Evolutionary conservation across 2,888 invertebrate genomes (phyloP).

Genomic region (Dimorphilus gyrociliatus): DNA sequence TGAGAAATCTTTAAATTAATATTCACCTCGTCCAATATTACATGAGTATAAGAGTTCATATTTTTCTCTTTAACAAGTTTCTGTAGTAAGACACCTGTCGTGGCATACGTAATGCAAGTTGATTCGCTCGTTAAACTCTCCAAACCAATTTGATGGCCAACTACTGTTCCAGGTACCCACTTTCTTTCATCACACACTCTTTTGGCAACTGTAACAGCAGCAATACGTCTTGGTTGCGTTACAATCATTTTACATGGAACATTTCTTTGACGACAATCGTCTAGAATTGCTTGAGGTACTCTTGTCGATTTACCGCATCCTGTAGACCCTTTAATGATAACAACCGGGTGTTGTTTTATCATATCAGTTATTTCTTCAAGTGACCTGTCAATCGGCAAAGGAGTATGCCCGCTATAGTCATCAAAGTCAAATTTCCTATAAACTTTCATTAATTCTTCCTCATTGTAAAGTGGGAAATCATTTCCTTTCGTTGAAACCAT

Average conservation of each 20-base stretch:
- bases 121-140: conserved; percentile 43
- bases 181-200: conserved; percentile 65
- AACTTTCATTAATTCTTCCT: no score
- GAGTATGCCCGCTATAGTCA: no score
- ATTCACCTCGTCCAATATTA: conserved; percentile 63
- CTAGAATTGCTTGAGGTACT: conserved; percentile 73
- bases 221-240: conserved; percentile 82
- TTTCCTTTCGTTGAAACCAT: no score
- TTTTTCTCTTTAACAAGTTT: conserved; percentile 53
- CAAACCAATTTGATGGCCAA: conserved; percentile 48
- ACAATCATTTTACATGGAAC: conserved; percentile 76
- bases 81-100: conserved; percentile 71
- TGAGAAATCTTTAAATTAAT: not conserved
- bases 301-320: conserved; percentile 92
- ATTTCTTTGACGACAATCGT: no score
- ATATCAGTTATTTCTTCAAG: conserved; percentile 56
- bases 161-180: conserved; percentile 63
- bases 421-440: no score
- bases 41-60: conserved; percentile 64
- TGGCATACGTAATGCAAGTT: conserved; percentile 66
- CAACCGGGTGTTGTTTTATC: conserved; percentile 60
- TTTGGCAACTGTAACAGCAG: conserved; percentile 71
- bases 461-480: no score
- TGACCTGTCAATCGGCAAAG: no score
- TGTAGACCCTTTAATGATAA: conserved; percentile 74